Evolutionary conservation across 2,888 invertebrate species (phyloP).

Genomic region (Athripsodes cinereus): DNA sequence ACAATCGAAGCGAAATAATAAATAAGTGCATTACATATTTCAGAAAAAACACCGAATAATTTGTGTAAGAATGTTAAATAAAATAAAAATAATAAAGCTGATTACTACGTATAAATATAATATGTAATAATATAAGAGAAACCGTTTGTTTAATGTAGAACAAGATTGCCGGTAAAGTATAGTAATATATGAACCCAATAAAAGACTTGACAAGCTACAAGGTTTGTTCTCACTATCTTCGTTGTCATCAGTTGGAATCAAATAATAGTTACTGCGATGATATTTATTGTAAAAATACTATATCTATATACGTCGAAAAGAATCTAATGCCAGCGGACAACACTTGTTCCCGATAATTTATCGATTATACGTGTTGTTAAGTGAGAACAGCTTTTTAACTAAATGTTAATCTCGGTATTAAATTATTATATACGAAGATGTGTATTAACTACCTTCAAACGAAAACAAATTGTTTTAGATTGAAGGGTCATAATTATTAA

Average conservation of each 20-base stretch:
- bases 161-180: conserved; percentile 1
- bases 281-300: not conserved
- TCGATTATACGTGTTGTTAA: not conserved
- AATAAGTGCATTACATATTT: no score
- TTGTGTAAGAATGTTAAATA: no score
- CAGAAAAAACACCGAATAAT: no score
- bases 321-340: not conserved
- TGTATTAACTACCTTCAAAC: no score
- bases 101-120: no score
- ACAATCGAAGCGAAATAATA: no score
- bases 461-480: no score
- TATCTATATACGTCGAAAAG: not conserved
- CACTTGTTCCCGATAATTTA: conserved; percentile 1
- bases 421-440: no score
- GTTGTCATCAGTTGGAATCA: not conserved
- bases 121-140: not conserved
- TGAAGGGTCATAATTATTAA: no score
- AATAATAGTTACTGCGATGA: not conserved
- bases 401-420: no score
- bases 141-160: conserved; percentile 2
- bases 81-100: no score
- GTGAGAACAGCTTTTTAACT: no score
- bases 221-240: conserved; percentile 1
- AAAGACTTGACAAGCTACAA: conserved; percentile 2
- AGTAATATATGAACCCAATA: conserved; percentile 2